These are phyloP conservation scores for Psephotus haematonotus DNA, from an alignment of 2,113 vertebrate species.

Conservation along the genomic window DNA sequence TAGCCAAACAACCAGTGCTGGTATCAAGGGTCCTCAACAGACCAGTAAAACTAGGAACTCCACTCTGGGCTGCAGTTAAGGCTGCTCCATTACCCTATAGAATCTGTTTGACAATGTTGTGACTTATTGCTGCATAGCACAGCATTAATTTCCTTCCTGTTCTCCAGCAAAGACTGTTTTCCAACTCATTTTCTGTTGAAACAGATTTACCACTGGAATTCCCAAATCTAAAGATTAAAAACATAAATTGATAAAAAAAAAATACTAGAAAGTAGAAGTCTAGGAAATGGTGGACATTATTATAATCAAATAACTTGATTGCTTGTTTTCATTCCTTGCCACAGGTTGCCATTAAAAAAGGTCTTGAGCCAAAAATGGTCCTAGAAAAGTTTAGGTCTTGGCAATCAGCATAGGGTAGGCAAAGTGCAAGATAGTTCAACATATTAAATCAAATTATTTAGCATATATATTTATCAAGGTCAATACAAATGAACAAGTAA, in stretches of 20 bases:
- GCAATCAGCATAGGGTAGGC: background rate
- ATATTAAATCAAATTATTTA: background rate
- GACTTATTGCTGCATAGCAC: background rate
- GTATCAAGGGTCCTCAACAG: background rate
- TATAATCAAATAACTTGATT: background rate
- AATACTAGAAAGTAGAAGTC: background rate
- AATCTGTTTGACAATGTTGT: background rate
- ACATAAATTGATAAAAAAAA: background rate
- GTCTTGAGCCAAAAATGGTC: background rate
- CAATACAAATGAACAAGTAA: conserved; percentile 7
- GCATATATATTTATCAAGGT: background rate
- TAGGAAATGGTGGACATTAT: background rate
- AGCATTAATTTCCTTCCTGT: background rate
- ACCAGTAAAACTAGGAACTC: background rate
- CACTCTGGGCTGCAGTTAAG: background rate
- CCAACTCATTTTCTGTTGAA: background rate
- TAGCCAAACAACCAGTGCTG: background rate
- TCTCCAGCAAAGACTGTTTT: background rate
- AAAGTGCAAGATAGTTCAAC: background rate
- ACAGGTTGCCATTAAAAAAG: background rate
- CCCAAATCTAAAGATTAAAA: background rate
- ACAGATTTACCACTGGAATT: background rate
- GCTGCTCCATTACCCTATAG: background rate
- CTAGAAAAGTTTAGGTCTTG: background rate
- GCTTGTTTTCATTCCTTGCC: background rate